Evolutionary conservation across 2,888 invertebrate genomes (phyloP), one percentile per base, ranked within the genome.

Genomic region (Drosophila anomelani): DNA sequence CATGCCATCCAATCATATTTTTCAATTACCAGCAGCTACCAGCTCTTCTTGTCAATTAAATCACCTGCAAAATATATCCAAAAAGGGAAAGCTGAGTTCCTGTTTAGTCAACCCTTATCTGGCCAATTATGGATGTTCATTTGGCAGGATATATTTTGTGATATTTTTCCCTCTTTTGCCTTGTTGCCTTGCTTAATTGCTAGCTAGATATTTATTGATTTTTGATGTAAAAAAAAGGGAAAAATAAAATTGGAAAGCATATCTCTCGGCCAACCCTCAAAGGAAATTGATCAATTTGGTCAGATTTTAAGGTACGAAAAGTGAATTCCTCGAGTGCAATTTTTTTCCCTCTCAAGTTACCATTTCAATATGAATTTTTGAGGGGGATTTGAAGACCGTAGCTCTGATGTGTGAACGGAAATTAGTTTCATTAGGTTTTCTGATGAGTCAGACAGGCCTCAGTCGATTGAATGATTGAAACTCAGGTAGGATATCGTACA

Each of bases 401-500:
- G 17, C 26, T 51, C 36, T 67, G 23, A 53, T 64, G 57, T 62
- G 69, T 58, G 41, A 61, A 58, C 75, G 75, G 75, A 76, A 76
- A 76, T 76, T 75, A 71, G 64, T 54, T 75, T 58, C 60, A 76
- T 75, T 71, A 71, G 57, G 64, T 61, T 60, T 60, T 74, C 75
- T 70, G 70, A 57, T 60, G 75, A 34, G 15, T 70, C 10, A 36
- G 51, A 36, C 51, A 23, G 47, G 6, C 13, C n/a, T 15, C 20
- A 15, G 15, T 38, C 36, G 51, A 53, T 53, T 53, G 51, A 36
- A 10, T 47, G 23, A 67, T 68, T 68, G 54, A 20, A 29, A n/a
- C 23, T 29, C 64, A 47, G 57, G 57, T 41, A 23, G 15, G 23
- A 3, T 12, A 5, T 9, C 20, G 20, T 23, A 6, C 51, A 36